Conservation (phyloP, 2,888 invertebrate genomes). For the Megalurothrips usitatus region DNA sequence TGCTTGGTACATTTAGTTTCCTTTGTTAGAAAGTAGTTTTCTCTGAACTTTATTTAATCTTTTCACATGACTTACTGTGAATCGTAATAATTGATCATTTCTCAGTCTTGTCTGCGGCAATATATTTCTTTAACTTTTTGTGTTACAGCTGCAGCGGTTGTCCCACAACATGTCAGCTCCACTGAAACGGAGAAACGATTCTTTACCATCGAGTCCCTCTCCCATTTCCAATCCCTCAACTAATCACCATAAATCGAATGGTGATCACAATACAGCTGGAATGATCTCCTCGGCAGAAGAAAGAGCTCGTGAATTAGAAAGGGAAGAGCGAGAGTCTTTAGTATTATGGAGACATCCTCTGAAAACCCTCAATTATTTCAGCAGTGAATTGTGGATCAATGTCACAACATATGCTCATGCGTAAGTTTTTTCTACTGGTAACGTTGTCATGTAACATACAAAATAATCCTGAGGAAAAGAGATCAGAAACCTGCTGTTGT, state of each 20-base stretch:
- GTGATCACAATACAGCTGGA: background rate
- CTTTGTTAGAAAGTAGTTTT: background rate
- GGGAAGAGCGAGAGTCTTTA: slow-evolving; percentile 42
- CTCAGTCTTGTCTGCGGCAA: background rate
- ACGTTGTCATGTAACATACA: slow-evolving; percentile 31
- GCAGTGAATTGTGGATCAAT: slow-evolving; percentile 65
- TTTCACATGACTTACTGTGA: background rate
- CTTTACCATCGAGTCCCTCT: background rate
- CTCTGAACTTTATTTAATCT: background rate
- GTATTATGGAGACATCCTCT: slow-evolving; percentile 80
- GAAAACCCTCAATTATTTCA: slow-evolving; percentile 73
- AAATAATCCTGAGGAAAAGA: slow-evolving; percentile 35
- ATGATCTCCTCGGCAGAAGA: background rate
- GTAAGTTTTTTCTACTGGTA: slow-evolving; percentile 46
- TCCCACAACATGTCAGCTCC: slow-evolving; percentile 16
- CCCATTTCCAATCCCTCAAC: background rate
- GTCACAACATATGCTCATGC: slow-evolving; percentile 55
- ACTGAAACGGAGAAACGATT: background rate
- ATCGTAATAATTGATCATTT: background rate
- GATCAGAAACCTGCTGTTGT: slow-evolving; percentile 30
- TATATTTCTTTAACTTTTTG: background rate
- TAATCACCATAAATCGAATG: slow-evolving; percentile 12
- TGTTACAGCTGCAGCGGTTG: slow-evolving; percentile 23
- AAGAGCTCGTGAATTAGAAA: background rate
- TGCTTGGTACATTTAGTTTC: too few species aligned